phyloP scores from a whole-genome alignment of 2,113 vertebrate species.

The Isurus oxyrinchus region DNA sequence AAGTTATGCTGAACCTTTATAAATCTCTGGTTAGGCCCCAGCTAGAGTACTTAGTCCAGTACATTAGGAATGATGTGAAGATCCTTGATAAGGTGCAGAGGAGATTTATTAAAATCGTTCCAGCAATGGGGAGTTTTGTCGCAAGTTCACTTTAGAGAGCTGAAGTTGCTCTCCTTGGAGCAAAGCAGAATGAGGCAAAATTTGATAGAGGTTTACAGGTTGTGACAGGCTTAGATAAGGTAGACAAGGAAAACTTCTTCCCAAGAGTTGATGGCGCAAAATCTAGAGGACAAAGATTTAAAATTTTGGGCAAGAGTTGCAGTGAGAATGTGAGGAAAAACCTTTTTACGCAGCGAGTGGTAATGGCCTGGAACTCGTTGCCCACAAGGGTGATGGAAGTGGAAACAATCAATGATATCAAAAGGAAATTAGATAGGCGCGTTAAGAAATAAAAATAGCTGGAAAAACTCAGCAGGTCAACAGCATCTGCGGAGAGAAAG shows the following conservation, averaged over 20 bases:
- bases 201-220: background rate
- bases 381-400: background rate
- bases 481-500: no score
- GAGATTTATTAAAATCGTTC: background rate
- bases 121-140: background rate
- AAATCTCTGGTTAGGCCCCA: background rate
- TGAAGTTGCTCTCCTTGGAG: background rate
- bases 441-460: no score
- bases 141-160: background rate
- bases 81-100: background rate
- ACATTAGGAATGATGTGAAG: background rate
- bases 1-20: background rate
- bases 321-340: background rate
- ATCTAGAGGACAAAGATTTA: background rate
- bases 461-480: no score
- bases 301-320: background rate
- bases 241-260: background rate
- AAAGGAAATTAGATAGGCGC: background rate
- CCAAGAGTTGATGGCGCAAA: background rate
- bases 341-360: background rate
- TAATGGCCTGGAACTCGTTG: background rate
- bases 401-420: background rate
- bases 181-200: background rate
- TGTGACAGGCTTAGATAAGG: background rate
- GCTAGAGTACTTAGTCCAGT: background rate